phyloP scores from a whole-genome alignment of 2,113 vertebrate genomes.

The Sinocyclocheilus anshuiensis region DNA sequence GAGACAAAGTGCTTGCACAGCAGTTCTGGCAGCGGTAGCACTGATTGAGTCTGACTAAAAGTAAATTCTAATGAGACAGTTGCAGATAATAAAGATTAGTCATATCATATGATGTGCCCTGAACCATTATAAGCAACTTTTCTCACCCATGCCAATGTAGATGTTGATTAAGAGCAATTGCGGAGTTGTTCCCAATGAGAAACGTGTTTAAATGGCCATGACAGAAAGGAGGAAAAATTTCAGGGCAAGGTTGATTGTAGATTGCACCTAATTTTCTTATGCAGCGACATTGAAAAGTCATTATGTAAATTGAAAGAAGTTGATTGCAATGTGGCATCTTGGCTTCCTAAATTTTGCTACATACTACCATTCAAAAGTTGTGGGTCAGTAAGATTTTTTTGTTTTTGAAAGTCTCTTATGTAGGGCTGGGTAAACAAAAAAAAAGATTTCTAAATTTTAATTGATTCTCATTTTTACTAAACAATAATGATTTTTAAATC shows the following conservation, averaged over 20 bases:
- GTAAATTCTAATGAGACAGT: slow-evolving; percentile 25
- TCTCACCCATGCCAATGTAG: slow-evolving; percentile 44
- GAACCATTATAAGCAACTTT: slow-evolving; percentile 36
- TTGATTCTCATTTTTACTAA: too few relatives aligned
- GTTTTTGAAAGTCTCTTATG: too few relatives aligned
- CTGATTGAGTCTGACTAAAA: slow-evolving; percentile 26
- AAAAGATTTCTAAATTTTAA: too few relatives aligned
- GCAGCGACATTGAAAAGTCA: background rate
- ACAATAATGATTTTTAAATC: too few relatives aligned
- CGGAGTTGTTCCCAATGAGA: background rate
- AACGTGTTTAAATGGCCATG: background rate
- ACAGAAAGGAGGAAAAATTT: background rate
- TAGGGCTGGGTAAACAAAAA: too few relatives aligned
- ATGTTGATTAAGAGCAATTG: slow-evolving; percentile 12
- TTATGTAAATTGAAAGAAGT: slow-evolving; percentile 9
- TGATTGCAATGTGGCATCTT: slow-evolving; percentile 14
- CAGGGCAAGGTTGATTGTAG: background rate
- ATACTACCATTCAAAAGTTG: background rate
- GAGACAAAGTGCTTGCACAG: slow-evolving; percentile 28
- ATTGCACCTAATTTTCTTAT: background rate
- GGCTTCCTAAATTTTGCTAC: background rate
- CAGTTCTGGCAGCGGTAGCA: slow-evolving; percentile 9
- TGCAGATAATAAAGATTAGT: slow-evolving; percentile 40
- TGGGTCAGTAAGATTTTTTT: too few relatives aligned
- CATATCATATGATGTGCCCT: slow-evolving; percentile 9